Percentiles rank a stretch among this genome's conserved stretches.
phyloP scores from a whole-genome alignment of 2,113 vertebrate species.

The Tetrao urogallus region DNA sequence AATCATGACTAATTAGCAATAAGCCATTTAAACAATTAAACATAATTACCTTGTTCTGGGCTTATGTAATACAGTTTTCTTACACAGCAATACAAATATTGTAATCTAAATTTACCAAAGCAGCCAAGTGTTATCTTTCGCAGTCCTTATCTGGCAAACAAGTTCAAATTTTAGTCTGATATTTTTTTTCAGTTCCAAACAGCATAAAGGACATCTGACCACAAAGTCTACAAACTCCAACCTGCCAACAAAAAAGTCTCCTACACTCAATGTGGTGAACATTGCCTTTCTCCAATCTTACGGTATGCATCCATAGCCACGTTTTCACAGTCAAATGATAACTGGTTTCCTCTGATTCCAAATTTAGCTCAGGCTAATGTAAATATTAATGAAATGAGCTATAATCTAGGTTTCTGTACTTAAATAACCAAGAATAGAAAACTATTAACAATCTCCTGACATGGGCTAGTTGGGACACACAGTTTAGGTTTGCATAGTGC shows the following conservation, averaged over 20 bases:
- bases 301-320: neutral
- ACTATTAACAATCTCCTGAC: neutral
- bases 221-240: neutral
- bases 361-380: neutral
- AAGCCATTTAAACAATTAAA: conserved; percentile 41
- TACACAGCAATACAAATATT: neutral
- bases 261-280: neutral
- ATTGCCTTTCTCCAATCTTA: neutral
- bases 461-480: neutral
- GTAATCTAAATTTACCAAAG: neutral
- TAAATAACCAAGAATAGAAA: neutral
- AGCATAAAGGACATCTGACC: neutral
- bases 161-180: neutral
- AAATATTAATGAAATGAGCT: neutral
- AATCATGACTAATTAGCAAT: conserved; percentile 36
- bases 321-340: neutral
- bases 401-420: neutral
- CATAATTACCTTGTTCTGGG: neutral
- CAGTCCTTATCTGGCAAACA: neutral
- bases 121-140: neutral
- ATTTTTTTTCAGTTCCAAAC: neutral
- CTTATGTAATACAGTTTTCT: neutral
- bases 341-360: neutral
- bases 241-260: neutral
- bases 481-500: neutral